A percentile compares a stretch with the other conserved stretches of the same genome.
These are phyloP conservation scores for Thysanoteuthis rhombus DNA, from an alignment of 2,888 invertebrate genomes.

Conservation along the genomic window DNA sequence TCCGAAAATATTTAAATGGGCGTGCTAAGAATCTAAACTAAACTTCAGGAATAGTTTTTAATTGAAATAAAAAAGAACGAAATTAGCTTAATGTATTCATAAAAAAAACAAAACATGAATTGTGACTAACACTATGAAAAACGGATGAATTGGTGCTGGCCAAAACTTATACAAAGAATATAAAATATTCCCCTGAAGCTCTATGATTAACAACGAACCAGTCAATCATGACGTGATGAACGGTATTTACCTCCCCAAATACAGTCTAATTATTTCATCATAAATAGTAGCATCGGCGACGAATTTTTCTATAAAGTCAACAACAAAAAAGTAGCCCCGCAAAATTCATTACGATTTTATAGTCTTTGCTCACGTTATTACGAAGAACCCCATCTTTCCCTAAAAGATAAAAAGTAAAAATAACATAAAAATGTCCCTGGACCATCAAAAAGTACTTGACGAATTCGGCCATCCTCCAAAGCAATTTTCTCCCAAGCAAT, in stretches of 20 bases:
- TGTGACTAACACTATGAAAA: background rate
- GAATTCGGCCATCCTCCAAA: background rate
- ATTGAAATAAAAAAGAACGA: background rate
- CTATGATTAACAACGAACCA: background rate
- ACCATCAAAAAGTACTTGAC: slow-evolving; percentile 12
- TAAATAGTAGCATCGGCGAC: background rate
- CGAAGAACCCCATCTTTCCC: background rate
- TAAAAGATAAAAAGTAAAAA: background rate
- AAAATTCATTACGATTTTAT: slow-evolving; percentile 12
- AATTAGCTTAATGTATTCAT: background rate
- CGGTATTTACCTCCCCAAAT: background rate
- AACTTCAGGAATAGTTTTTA: background rate
- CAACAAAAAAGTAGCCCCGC: background rate
- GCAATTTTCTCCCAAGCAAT: background rate
- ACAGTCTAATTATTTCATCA: background rate
- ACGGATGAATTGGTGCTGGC: background rate
- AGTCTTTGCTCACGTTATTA: slow-evolving; percentile 12
- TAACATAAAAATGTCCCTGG: background rate
- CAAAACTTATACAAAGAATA: background rate
- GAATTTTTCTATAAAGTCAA: background rate
- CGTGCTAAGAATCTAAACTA: background rate
- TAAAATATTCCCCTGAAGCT: background rate
- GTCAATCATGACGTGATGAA: background rate
- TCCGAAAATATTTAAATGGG: background rate
- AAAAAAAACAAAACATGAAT: background rate